These are phyloP conservation scores for Upupa epops DNA, from an alignment of 2,113 vertebrate genomes.

Conservation along the genomic window DNA sequence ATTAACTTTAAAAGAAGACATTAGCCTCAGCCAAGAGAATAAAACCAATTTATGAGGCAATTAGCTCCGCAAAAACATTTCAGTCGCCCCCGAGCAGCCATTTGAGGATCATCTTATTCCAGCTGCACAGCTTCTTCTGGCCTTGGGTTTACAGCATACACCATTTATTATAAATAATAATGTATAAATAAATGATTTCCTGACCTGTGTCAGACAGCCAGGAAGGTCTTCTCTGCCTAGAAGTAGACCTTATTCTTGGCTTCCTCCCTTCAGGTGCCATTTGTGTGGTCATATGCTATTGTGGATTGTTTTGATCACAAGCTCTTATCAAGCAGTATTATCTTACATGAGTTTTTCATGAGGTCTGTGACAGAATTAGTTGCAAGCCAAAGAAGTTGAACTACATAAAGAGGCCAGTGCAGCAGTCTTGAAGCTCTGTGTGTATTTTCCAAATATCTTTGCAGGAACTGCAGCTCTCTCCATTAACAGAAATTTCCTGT, in stretches of 20 bases:
- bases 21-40: constrained; percentile 64
- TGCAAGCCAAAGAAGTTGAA: background rate
- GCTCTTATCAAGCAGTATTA: background rate
- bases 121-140: constrained; percentile 38
- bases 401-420: background rate
- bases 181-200: constrained; percentile 23
- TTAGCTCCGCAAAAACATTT: constrained; percentile 65
- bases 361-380: background rate
- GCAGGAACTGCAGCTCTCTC: background rate
- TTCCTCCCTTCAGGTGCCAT: background rate
- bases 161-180: constrained; percentile 49
- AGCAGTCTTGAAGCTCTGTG: background rate
- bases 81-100: constrained; percentile 58
- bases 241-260: background rate
- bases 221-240: background rate
- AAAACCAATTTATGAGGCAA: constrained; percentile 72
- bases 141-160: constrained; percentile 35
- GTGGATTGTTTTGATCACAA: background rate
- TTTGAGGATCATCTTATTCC: constrained; percentile 62
- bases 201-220: background rate
- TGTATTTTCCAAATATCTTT: background rate
- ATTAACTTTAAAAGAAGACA: constrained; percentile 69
- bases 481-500: background rate
- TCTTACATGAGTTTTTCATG: background rate
- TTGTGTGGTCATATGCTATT: background rate